Conservation (phyloP, 2,113 vertebrate genomes). For the Ptychochromis oligacanthus region DNA sequence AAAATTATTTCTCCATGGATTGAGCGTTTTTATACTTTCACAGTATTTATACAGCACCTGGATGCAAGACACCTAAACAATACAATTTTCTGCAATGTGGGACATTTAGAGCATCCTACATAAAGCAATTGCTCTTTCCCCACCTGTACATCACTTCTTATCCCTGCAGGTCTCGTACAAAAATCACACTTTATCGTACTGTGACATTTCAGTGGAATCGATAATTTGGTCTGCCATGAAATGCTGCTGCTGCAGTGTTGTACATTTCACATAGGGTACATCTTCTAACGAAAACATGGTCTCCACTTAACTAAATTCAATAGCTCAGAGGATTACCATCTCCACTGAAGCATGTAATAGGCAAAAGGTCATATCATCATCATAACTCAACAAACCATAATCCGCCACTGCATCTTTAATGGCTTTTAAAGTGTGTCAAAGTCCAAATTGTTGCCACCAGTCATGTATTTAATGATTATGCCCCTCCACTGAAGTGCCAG, state of each 20-base stretch:
- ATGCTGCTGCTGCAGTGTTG: not conserved
- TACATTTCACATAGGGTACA: slow-evolving; percentile 20
- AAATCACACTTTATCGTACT: slow-evolving; percentile 1
- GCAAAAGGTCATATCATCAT: slow-evolving; percentile 68
- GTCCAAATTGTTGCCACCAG: slow-evolving; percentile 37
- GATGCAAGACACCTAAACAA: not conserved
- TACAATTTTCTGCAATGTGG: not conserved
- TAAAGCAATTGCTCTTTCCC: not conserved
- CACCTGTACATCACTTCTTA: not conserved
- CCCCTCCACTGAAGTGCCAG: slow-evolving; percentile 41
- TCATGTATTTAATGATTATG: slow-evolving; percentile 55
- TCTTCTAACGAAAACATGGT: slow-evolving; percentile 53
- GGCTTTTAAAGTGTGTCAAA: slow-evolving; percentile 69
- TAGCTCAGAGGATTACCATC: slow-evolving; percentile 64
- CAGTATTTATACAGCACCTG: not conserved
- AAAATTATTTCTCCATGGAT: not conserved
- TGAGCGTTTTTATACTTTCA: not conserved
- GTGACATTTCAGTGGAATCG: slow-evolving; percentile 24
- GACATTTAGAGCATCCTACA: not conserved
- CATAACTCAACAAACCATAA: slow-evolving; percentile 67
- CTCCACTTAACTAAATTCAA: slow-evolving; percentile 60
- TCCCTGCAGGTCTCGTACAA: not conserved
- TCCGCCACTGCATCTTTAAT: slow-evolving; percentile 54
- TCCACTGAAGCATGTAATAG: slow-evolving; percentile 58
- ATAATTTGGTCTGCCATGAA: slow-evolving; percentile 20